Conservation (phyloP, 1,140 invertebrate species). For the Cotesia chilonis region DNA sequence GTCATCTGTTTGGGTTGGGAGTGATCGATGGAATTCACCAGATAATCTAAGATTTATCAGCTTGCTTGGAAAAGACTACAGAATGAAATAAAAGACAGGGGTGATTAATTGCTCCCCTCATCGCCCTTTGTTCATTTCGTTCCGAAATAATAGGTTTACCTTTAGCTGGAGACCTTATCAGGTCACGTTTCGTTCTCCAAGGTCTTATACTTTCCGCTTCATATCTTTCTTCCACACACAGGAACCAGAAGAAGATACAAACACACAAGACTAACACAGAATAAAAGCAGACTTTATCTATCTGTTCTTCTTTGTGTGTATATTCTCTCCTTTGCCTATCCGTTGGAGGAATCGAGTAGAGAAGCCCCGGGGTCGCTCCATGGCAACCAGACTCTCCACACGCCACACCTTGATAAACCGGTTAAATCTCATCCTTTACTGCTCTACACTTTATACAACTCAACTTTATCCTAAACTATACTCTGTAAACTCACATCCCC, state of each 20-base stretch:
- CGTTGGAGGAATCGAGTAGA: neutral
- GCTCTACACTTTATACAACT: neutral
- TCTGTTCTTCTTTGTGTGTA: conserved; percentile 2
- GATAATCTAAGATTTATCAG: conserved; percentile 29
- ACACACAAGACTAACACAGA: neutral
- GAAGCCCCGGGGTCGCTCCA: conserved; percentile 16
- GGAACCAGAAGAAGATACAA: neutral
- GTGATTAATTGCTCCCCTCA: conserved; percentile 33
- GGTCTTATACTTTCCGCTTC: neutral
- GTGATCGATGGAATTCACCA: conserved; percentile 7
- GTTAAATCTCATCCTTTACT: no score
- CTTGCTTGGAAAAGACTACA: neutral
- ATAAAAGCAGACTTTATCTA: neutral
- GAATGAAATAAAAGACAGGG: neutral
- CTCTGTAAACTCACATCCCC: no score
- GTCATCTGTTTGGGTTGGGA: conserved; percentile 5
- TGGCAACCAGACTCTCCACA: conserved; percentile 22
- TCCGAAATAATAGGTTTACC: conserved; percentile 26
- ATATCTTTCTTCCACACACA: neutral
- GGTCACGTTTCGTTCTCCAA: conserved; percentile 28
- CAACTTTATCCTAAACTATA: no score
- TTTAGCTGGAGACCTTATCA: conserved; percentile 21
- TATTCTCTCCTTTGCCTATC: conserved; percentile 8
- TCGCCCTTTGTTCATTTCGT: conserved; percentile 31
- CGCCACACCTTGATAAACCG: conserved; percentile 19